Evolutionary conservation across 2,888 invertebrate species (phyloP).

Genomic region (Sphaeridia pumilis): DNA sequence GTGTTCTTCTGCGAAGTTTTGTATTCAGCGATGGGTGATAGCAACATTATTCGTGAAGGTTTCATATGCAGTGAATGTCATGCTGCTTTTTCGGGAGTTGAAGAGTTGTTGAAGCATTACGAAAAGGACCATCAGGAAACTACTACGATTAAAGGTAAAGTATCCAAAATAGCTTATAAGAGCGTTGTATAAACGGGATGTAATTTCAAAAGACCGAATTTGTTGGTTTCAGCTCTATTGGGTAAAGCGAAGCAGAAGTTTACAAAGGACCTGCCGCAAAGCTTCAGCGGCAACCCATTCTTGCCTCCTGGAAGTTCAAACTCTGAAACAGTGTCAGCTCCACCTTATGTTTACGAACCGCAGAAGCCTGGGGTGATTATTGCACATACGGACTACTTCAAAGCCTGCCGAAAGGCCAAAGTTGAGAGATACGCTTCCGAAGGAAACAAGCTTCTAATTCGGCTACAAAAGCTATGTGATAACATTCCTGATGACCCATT

Average conservation of each 20-base stretch:
- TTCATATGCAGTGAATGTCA: slow-evolving; percentile 35
- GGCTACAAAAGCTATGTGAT: slow-evolving; percentile 79
- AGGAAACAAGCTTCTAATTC: slow-evolving; percentile 88
- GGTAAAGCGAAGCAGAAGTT: slow-evolving; percentile 31
- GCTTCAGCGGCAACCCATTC: slow-evolving; percentile 14
- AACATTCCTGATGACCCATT: slow-evolving; percentile 12
- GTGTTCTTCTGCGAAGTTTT: no score
- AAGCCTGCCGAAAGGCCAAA: slow-evolving; percentile 51
- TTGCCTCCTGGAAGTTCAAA: slow-evolving; percentile 1
- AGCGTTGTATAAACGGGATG: no score
- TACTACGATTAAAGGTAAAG: slow-evolving; percentile 18
- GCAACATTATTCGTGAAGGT: slow-evolving; percentile 25
- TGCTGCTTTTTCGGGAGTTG: slow-evolving; percentile 25
- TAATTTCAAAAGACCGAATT: neutral
- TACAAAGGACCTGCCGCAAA: slow-evolving; percentile 18
- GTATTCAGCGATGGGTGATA: neutral
- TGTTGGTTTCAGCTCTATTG: slow-evolving; percentile 18
- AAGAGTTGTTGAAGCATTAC: slow-evolving; percentile 29
- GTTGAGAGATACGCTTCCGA: slow-evolving; percentile 83
- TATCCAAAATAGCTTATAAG: no score
- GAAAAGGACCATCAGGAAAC: slow-evolving; percentile 19
- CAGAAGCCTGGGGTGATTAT: slow-evolving; percentile 45
- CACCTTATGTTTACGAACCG: slow-evolving; percentile 28
- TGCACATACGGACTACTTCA: slow-evolving; percentile 64
- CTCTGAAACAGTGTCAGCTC: neutral